A percentile compares a stretch with the other conserved stretches of the same genome.
These are phyloP conservation scores for Physella acuta DNA, from an alignment of 1,140 invertebrate genomes.

Conservation along the genomic window DNA sequence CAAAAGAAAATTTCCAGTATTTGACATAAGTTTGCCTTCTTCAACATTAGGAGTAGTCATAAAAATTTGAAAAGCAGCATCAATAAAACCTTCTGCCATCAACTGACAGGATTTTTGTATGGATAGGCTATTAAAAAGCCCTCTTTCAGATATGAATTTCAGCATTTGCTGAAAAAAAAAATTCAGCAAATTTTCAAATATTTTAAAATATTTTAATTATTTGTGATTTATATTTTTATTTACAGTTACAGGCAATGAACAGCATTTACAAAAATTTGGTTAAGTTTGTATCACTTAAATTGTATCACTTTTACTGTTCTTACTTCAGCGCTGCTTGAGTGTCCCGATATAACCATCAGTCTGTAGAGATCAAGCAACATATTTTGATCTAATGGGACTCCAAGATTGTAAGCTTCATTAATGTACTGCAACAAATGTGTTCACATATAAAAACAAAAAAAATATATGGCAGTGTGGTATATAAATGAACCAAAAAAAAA, in stretches of 20 bases:
- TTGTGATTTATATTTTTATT: too few species aligned
- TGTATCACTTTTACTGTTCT: too few species aligned
- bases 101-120: conserved; percentile 21
- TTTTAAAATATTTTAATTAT: too few species aligned
- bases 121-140: background rate
- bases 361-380: conserved; percentile 8
- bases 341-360: conserved; percentile 6
- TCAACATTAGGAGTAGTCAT: conserved; percentile 5
- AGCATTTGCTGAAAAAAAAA: conserved; percentile 7
- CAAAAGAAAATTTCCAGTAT: conserved; percentile 13
- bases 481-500: too few species aligned
- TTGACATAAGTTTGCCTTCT: background rate
- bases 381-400: background rate
- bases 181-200: too few species aligned
- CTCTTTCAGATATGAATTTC: background rate
- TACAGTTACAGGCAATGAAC: too few species aligned
- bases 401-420: conserved; percentile 2
- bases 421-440: conserved; percentile 13
- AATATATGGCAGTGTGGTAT: too few species aligned
- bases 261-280: too few species aligned
- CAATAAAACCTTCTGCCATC: background rate
- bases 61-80: conserved; percentile 7
- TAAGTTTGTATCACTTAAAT: too few species aligned
- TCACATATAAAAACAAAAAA: background rate
- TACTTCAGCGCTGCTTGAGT: background rate